Evolutionary conservation across 2,113 vertebrate species (phyloP).

Genomic region (Hyperoodon ampullatus): DNA sequence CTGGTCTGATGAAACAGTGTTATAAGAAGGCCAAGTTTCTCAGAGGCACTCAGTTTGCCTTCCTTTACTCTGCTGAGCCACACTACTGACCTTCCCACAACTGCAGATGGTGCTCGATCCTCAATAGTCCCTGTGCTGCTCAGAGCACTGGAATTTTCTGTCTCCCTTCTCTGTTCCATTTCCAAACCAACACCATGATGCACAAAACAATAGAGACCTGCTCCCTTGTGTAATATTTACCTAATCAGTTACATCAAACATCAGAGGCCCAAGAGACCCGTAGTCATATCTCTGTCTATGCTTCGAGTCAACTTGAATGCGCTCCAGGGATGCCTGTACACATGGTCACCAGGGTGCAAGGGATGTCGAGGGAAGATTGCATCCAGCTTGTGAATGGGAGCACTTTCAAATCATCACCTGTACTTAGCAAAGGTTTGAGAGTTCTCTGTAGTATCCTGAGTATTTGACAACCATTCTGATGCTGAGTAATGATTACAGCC

Average conservation of each 20-base stretch:
- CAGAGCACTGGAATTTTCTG: neutral
- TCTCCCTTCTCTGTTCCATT: conserved; percentile 12
- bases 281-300: conserved; percentile 4
- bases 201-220: neutral
- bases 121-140: conserved; percentile 12
- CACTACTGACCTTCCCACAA: neutral
- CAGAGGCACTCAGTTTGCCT: neutral
- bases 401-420: conserved; percentile 63
- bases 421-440: conserved; percentile 73
- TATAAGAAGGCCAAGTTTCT: neutral
- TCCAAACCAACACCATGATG: conserved; percentile 35
- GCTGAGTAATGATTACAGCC: conserved; percentile 81
- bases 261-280: neutral
- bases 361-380: neutral
- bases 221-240: conserved; percentile 4
- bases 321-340: neutral
- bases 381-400: conserved; percentile 64
- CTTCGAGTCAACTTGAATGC: neutral
- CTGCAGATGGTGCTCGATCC: conserved; percentile 7
- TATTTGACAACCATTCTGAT: conserved; percentile 77
- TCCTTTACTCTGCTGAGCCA: conserved; percentile 1
- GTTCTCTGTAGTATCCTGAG: conserved; percentile 65
- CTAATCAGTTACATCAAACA: neutral
- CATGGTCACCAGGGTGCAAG: neutral
- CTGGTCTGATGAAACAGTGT: neutral